These are phyloP conservation scores for Trachops cirrhosus DNA, from an alignment of 2,797 vertebrate species.

Conservation along the genomic window DNA sequence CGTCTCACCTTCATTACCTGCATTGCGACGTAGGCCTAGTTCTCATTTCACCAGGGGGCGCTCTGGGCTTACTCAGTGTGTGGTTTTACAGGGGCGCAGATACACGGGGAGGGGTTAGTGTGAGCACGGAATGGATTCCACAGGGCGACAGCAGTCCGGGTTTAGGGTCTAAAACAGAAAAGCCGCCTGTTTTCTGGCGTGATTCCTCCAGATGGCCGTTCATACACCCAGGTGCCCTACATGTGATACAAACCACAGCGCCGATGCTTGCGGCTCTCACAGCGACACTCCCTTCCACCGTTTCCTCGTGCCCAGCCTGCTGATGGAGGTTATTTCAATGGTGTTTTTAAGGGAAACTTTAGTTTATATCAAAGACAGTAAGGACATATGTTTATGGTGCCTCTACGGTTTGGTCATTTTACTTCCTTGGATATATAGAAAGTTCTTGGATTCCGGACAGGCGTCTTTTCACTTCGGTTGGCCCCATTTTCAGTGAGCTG, in stretches of 20 bases:
- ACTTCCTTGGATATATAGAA: neutral
- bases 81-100: neutral
- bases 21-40: neutral
- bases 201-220: neutral
- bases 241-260: neutral
- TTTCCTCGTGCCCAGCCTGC: neutral
- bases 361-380: neutral
- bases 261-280: neutral
- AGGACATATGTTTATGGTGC: neutral
- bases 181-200: neutral
- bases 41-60: neutral
- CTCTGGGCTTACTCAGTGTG: neutral
- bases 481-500: neutral
- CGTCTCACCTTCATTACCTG: neutral
- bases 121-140: neutral
- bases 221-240: neutral
- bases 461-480: neutral
- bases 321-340: neutral
- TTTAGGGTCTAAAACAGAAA: neutral
- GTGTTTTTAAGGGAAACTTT: neutral
- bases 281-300: neutral
- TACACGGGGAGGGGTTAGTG: neutral
- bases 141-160: neutral
- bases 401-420: neutral
- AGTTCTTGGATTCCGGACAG: neutral